Evolutionary conservation across 2,113 vertebrate genomes (phyloP), one percentile per base, ranked within the genome.

Genomic region (Lepidothrix coronata): DNA sequence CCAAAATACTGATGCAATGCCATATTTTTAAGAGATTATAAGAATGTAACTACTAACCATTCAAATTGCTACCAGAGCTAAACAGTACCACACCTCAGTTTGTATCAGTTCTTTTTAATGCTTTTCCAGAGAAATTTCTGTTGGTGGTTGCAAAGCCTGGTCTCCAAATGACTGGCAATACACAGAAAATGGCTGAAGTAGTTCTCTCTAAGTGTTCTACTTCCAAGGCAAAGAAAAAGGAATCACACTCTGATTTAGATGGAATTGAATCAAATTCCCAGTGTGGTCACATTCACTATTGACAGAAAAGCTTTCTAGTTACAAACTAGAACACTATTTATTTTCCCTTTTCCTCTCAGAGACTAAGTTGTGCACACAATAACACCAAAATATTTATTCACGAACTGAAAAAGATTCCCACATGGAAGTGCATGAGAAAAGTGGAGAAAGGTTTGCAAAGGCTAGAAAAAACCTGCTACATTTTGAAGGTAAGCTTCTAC

Each of bases 371-470:
- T 58, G 93, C 95, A 19, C 65, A 71, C n/a, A 4, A 1, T 1
- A 90, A 20, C 22, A 31, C n/a, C 0, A 2, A 89, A 21, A 5
- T 3, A 5, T 97, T 96, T 30, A 86, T 95, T 41, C 1, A 12
- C 0, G 79, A 35, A 18, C 68, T 97, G 5, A 0, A 33, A 10
- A 92, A 22, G 19, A 27, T 74, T 11, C 0, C 5, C 14, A 3
- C 0, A 0, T 0, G 2, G 8, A 21, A 2, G 0, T 97, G 96
- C 11, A 55, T 86, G 59, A 59, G 3, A 25, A 16, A 0, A 43
- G 72, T 97, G n/a, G n/a, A 62, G 49, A 4, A 0, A 24, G 63
- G 8, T 1, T 46, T 97, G 94, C 0, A 13, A 67, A 13, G 0
- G 4, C 72, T 97, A 5, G 43, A 65, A 74, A 0, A 39, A 3